Evolutionary conservation across 2,113 vertebrate species (phyloP).

Genomic region (Sylvicapra grimmia): DNA sequence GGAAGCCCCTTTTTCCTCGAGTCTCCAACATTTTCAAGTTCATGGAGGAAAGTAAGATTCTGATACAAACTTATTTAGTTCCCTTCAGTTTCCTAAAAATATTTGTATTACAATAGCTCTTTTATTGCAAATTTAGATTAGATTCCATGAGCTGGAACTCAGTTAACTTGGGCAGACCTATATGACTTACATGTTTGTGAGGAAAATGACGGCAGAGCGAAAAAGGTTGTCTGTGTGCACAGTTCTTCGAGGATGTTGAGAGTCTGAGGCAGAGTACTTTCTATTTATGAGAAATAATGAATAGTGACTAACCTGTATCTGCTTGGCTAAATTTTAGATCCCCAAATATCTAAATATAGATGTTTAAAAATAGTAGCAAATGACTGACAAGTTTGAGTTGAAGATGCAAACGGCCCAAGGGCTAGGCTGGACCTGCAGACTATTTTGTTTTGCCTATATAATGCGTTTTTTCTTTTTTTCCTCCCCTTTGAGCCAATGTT

Average conservation of each 20-base stretch:
- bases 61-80: background rate
- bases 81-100: background rate
- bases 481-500: background rate
- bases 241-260: background rate
- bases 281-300: background rate
- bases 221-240: background rate
- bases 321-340: background rate
- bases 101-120: background rate
- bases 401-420: background rate
- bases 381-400: background rate
- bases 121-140: background rate
- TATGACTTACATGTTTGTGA: background rate
- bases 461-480: background rate
- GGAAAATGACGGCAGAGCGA: background rate
- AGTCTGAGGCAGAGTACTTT: background rate
- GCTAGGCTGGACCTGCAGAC: background rate
- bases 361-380: slow-evolving; percentile 25
- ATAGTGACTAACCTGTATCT: background rate
- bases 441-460: background rate
- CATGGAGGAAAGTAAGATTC: background rate
- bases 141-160: background rate
- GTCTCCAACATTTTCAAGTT: background rate
- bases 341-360: slow-evolving; percentile 2
- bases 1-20: background rate
- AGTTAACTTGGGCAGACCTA: background rate